Evolutionary conservation across 2,113 vertebrate genomes (phyloP), one percentile per base, ranked within the genome.

Genomic region (Neodon shergylaensis): DNA sequence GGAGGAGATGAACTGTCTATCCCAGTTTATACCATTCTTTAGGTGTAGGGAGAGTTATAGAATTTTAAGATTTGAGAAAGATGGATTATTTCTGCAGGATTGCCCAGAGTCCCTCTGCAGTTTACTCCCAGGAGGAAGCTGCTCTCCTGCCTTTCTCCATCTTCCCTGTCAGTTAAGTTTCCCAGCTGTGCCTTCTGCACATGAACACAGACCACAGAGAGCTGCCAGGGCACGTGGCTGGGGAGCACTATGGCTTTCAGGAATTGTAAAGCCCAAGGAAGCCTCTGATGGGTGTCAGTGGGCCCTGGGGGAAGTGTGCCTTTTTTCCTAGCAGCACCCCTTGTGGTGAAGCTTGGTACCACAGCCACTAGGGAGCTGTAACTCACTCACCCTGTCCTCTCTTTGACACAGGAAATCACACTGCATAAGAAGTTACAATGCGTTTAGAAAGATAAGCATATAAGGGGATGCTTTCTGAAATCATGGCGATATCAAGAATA

Each of bases 401-500:
- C 16, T 93, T 66, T 82, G 88, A 78, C 14, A 65, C 2, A 44
- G 74, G 47, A 86, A 83, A 73, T 96, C 70, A 88, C 2, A 16
- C n/a, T 42, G 49, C 39, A 52, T 4, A 74, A 65, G 68, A 36
- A 47, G 14, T 36, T 58, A 49, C 21, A 87, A n/a, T 70, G 42
- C 42, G 58, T 12, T 87, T 66, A 47, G 14, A n/a, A 66, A 61
- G 14, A 14, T 77, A 65, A 88, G 17, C 33, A 66, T 14, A 44
- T 61, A 12, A 16, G 31, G 31, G 31, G 66, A 68, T 68, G 47
- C 47, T 49, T 49, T 90, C 61, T 79, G 54, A 90, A 78, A 79
- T 95, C 52, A 28, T 65, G 11, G 49, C 54, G 39, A 68, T 84
- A 83, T 68, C 31, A 79, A 88, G 78, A 94, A 78, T 81, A 94